Percentiles rank a stretch among this genome's conserved stretches.
Evolutionary conservation across 1,140 invertebrate species (phyloP).

Genomic region (Macrosteles quadrilineatus): DNA sequence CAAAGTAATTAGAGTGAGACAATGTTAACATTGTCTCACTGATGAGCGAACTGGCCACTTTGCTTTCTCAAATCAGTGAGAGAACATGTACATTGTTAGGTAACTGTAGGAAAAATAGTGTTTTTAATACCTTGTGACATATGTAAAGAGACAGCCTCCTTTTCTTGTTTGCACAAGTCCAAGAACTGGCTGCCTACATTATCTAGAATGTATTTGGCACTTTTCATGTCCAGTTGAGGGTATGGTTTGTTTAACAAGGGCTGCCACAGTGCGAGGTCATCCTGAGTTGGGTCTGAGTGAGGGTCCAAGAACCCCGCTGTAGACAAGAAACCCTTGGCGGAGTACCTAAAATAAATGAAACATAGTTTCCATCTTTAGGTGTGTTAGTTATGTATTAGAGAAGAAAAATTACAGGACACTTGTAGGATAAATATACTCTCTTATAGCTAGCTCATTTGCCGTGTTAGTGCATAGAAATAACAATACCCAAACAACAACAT

Average conservation of each 20-base stretch:
- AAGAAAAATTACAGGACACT: neutral
- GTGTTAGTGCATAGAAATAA: neutral
- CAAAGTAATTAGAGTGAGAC: no score
- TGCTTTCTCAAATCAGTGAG: no score
- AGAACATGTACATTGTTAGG: no score
- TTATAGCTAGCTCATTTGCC: neutral
- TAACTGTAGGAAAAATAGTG: no score
- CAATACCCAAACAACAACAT: neutral
- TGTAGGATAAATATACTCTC: neutral
- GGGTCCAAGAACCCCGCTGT: slow-evolving; percentile 63
- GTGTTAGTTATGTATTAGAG: no score
- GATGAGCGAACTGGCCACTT: no score
- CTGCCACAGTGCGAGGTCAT: slow-evolving; percentile 60
- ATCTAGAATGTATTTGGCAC: neutral
- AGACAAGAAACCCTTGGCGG: slow-evolving; percentile 56
- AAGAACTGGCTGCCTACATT: slow-evolving; percentile 51
- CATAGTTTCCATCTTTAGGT: neutral
- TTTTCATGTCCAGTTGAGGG: neutral
- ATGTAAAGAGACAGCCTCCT: slow-evolving; percentile 52
- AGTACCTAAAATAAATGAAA: slow-evolving; percentile 37
- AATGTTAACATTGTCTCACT: no score
- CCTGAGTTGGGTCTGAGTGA: slow-evolving; percentile 52
- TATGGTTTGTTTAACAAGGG: slow-evolving; percentile 48
- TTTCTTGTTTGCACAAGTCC: slow-evolving; percentile 60
- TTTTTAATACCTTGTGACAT: slow-evolving; percentile 43